Evolutionary conservation across 2,888 invertebrate species (phyloP), one percentile per base, ranked within the genome.

Genomic region (Eueremaeus valkanovi): DNA sequence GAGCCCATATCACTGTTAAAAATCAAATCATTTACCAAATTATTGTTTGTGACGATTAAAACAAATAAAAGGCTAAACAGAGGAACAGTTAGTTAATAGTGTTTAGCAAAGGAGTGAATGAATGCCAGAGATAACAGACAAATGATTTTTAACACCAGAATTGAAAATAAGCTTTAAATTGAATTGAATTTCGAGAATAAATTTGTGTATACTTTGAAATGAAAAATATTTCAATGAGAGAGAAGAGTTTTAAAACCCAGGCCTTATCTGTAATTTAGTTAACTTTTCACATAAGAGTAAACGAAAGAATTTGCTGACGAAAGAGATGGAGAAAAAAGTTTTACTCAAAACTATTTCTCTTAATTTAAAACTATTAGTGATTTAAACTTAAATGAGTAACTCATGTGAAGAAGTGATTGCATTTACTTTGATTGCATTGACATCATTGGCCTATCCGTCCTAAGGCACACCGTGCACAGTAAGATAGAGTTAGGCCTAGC

Each of bases 11-110:
- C 66, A n/a, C 3, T n/a, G 11, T 36, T 29, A n/a, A 33, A 18
- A 66, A 66, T 66, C 66, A 36, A 66, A 66, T 66, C 66, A 66
- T 66, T 66, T 66, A 66, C 36, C 36, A 66, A 36, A 36, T 66
- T 66, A 66, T 66, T 66, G 66, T 66, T 58, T 58, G 58, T 66
- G 66, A 66, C 36, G 33, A 66, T 33, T 33, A 31, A 36, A 33
- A 66, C 21, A 66, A 33, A 66, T 66, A 58, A 29, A 55, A 55
- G 21, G 9, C 21, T 18, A 55, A 58, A 8, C 16, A 11, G n/a
- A 9, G 21, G 58, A 27, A 58, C 9, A 6, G 1, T 58, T 11
- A 58, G 27, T 24, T n/a, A n/a, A n/a, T 3, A 51, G 18, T 2
- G 42, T 16, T 18, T 45, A 45, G n/a, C n/a, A 45, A 45, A 18